Base-by-base conservation (phyloP, 2,797 vertebrate genomes). In the Taeniopygia guttata region DNA sequence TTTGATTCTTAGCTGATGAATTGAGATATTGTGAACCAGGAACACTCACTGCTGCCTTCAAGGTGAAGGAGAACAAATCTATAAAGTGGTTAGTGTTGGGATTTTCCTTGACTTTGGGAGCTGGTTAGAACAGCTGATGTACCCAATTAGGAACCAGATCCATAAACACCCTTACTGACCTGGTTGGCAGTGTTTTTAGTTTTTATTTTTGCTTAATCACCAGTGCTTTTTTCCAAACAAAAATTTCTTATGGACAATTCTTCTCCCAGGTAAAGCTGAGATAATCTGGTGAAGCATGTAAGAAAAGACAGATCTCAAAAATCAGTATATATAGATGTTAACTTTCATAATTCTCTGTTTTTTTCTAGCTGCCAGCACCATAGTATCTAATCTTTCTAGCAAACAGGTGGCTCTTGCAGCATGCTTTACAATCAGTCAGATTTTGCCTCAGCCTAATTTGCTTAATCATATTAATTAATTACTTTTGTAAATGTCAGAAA, bases 381-480 rank as follows among this genome's bases (percentile, higher is more conserved):
- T 68, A 89, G 68, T 73, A 79, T 96, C 94, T 96, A 94, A 95
- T 97, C 94, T 96, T 92, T 93, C 83, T 94, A 94, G 93, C 95
- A 97, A 97, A 97, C 96, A 97, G 96, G 96, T 97, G 96, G 96
- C 96, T 96, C 91, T 93, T 97, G 87, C 96, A 96, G 95, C 70
- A 96, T 94, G 96, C 95, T 93, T 95, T 96, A 96, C 87, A 95
- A 97, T 96, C 95, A 97, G 95, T 96, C 96, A 97, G 96, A 96
- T 56, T 96, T 97, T 97, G 95, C 91, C 91, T 96, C 94, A 90
- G 52, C 76, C 87, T 97, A 94, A 97, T 96, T 97, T 97, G 96
- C 96, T 96, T 97, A 97, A 97, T 97, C 95, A 96, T 97, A 97
- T 97, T 96, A 97, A 97, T 97, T 97, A 97, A 97, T 96, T 96